Evolutionary conservation across 2,888 invertebrate species (phyloP), one percentile per base, ranked within the genome.

Genomic region (Scaptomyza flava): DNA sequence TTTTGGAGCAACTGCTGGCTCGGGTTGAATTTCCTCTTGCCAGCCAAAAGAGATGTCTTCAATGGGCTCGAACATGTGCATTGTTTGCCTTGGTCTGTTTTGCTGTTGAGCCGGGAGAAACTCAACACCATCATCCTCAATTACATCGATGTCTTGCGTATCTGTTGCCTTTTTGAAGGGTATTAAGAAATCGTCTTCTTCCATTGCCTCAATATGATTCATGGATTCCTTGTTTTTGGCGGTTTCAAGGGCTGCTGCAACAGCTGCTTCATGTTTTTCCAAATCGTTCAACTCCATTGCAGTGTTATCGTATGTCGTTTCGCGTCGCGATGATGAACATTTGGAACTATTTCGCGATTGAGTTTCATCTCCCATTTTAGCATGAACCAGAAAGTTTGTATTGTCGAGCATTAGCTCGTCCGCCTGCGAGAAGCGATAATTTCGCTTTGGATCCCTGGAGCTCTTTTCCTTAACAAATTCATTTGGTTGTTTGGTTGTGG

Each of bases 361-460:
- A 1, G 89, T 85, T 43, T 89, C 86, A 61, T 90, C 87, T 12
- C 80, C 83, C 3, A 89, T 47, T 68, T 77, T 85, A 17, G 81
- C 89, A 53, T 80, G 75, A 0, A 76, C 77, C 12, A 88, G 54
- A 52, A 89, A 89, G 56, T 87, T 84, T 1, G 89, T 89, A 41
- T 81, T 87, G 30, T 90, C 77, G 31, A 89, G 72, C 74, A 86
- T 72, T 3, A 73, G 31, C 33, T 90, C 89, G 70, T 87, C 87
- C 4, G 78, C 83, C 58, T 87, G 81, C 0, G 83, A 88, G 52
- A 76, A 68, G 0, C 81, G 74, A 58, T 69, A 79, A 31, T 69
- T 74, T 1, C 14, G 50, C 20, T 75, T 75, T 7, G 31, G 11
- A 5, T 50, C 45, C 0, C 9, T 17, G 1, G 20, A 23, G 14